These are phyloP conservation scores for Cetonia aurata DNA, from an alignment of 2,888 invertebrate genomes.

Conservation along the genomic window DNA sequence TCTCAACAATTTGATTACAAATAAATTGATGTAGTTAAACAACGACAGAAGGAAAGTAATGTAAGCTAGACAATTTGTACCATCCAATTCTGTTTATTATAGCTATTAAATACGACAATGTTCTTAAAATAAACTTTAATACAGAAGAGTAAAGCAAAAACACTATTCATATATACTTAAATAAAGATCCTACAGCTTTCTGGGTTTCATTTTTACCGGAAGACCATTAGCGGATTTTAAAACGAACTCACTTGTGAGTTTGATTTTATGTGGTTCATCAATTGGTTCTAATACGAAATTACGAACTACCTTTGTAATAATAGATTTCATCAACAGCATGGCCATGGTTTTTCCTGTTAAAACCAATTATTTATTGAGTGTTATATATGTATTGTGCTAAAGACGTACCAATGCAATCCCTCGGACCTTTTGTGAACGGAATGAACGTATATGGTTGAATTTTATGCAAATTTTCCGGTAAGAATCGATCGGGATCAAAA, in stretches of 20 bases:
- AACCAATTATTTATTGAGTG: neutral
- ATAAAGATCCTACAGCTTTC: neutral
- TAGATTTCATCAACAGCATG: conserved; percentile 40
- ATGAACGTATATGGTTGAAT: conserved; percentile 65
- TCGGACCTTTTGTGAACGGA: conserved; percentile 58
- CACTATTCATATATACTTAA: too few species aligned
- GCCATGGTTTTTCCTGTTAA: conserved; percentile 38
- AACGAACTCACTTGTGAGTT: conserved; percentile 35
- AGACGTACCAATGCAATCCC: conserved; percentile 28
- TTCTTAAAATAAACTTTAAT: too few species aligned
- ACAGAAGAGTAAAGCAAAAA: too few species aligned
- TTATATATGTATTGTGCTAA: neutral
- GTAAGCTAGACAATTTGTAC: too few species aligned
- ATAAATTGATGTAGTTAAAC: too few species aligned
- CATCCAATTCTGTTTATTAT: too few species aligned
- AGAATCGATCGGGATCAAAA: conserved; percentile 60
- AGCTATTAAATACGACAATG: too few species aligned
- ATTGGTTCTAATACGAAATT: conserved; percentile 37
- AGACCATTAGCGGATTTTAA: conserved; percentile 42
- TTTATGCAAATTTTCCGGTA: conserved; percentile 60
- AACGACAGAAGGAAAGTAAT: too few species aligned
- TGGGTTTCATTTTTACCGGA: conserved; percentile 8
- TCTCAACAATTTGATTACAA: too few species aligned
- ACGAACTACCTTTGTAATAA: conserved; percentile 27
- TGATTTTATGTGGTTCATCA: conserved; percentile 31